These are phyloP conservation scores for Chauna torquata DNA, from an alignment of 2,113 vertebrate species.

Conservation along the genomic window DNA sequence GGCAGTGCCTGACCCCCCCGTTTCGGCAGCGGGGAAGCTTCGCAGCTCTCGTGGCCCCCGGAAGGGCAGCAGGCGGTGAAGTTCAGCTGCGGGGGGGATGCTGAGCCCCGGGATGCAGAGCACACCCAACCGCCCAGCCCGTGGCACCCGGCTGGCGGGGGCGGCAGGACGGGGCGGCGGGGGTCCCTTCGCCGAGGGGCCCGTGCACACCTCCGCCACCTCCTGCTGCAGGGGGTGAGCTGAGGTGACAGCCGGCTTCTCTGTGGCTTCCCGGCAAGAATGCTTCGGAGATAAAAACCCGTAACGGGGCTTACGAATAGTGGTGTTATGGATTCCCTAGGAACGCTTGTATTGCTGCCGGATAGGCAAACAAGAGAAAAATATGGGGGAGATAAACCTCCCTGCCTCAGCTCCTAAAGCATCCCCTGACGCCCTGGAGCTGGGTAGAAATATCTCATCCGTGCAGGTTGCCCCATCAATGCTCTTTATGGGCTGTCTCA, in stretches of 20 bases:
- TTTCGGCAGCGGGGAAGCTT: too few species aligned
- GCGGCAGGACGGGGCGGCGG: not conserved
- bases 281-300: not conserved
- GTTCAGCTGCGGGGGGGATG: too few species aligned
- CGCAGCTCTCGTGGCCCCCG: too few species aligned
- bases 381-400: not conserved
- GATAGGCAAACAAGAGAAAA: not conserved
- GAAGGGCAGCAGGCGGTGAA: too few species aligned
- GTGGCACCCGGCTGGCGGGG: not conserved
- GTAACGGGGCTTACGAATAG: rapidly evolving
- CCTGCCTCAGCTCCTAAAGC: not conserved
- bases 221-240: not conserved
- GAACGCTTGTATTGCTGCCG: not conserved
- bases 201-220: not conserved
- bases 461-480: not conserved
- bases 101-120: too few species aligned
- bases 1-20: not conserved
- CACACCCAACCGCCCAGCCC: too few species aligned
- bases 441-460: not conserved
- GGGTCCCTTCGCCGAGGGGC: not conserved
- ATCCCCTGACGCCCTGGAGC: not conserved
- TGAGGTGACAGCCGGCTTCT: not conserved
- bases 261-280: not conserved
- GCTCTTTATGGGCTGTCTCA: not conserved
- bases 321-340: not conserved